A percentile compares a stretch with the other conserved stretches of the same genome.
phyloP scores from a whole-genome alignment of 2,888 invertebrate genomes.

The Tanytarsus gracilentus region DNA sequence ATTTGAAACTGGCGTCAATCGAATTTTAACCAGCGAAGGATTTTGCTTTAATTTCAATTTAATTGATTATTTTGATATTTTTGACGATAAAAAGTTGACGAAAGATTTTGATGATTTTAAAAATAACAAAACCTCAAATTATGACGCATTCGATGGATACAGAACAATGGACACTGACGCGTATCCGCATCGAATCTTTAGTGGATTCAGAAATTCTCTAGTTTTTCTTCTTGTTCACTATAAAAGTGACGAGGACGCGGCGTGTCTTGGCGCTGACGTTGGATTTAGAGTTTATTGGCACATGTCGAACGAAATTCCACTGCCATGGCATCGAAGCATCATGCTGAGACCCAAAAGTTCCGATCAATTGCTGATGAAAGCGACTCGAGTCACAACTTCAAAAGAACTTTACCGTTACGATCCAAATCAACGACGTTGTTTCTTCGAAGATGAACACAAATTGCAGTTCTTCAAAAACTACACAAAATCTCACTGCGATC shows the following conservation, averaged over 20 bases:
- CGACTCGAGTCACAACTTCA: background rate
- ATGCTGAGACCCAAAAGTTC: background rate
- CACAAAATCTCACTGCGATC: constrained; percentile 1
- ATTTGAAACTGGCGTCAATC: background rate
- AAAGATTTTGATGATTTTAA: background rate
- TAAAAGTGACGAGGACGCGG: background rate
- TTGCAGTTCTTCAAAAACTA: background rate
- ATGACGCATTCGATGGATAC: background rate
- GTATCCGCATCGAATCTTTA: background rate
- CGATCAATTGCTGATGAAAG: background rate
- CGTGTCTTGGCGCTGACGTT: background rate
- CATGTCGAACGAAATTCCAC: background rate
- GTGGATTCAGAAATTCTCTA: background rate
- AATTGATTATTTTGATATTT: background rate
- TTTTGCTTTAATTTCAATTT: background rate
- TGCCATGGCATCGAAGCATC: background rate
- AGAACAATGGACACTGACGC: background rate
- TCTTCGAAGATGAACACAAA: background rate
- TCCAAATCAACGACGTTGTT: background rate
- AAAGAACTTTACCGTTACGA: background rate
- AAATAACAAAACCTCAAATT: background rate
- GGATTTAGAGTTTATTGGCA: constrained; percentile 8
- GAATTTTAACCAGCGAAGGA: constrained; percentile 1
- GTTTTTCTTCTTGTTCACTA: background rate
- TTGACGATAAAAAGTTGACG: background rate